Base-by-base conservation (phyloP, 2,888 invertebrate species). In the Andrena fulva region DNA sequence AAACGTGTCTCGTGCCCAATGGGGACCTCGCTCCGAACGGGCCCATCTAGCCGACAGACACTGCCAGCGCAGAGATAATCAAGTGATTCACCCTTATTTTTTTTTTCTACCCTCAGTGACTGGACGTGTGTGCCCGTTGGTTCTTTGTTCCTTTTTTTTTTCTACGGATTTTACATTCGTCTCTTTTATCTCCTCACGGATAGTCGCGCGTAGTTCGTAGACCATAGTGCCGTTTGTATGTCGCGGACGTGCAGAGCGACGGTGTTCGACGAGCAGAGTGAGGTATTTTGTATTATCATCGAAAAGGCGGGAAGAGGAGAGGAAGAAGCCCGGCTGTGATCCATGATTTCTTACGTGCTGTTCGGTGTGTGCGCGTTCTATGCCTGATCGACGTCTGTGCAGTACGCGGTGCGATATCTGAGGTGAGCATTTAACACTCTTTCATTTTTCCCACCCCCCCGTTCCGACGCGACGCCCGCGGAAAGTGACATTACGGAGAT, bases 331-430 rank as follows among this genome's bases (percentile, higher is more conserved):
- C 56, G 64, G 71, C 80, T 83, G 89, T 89, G 88, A 87, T 84
- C 80, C 64, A 89, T 89, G 88, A 84, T 87, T 79, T 68, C 42
- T 78, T 85, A 85, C 82, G 89, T 89, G 89, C 76, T 82, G 62
- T 77, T 85, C 79, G 75, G 89, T 88, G 89, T 89, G 88, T 89
- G 89, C 80, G 89, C 77, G 82, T 81, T 74, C 67, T 59, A 60
- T 82, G 72, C 77, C 85, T 79, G 85, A 81, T 73, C 84, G 76
- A 77, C 68, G 59, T 60, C 68, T 69, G 78, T 59, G 75, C 67
- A 56, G 77, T 80, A 73, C 80, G 70, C 74, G 80, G 67, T 73
- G 60, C 77, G 63, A 27, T 63, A 62, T 73, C 35, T 64, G 80
- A 88, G 87, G 87, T 88, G 89, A 88, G 87, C 80, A 50, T 48